These are phyloP conservation scores for Brachycybe producta DNA, from an alignment of 2,888 invertebrate genomes.

Conservation along the genomic window DNA sequence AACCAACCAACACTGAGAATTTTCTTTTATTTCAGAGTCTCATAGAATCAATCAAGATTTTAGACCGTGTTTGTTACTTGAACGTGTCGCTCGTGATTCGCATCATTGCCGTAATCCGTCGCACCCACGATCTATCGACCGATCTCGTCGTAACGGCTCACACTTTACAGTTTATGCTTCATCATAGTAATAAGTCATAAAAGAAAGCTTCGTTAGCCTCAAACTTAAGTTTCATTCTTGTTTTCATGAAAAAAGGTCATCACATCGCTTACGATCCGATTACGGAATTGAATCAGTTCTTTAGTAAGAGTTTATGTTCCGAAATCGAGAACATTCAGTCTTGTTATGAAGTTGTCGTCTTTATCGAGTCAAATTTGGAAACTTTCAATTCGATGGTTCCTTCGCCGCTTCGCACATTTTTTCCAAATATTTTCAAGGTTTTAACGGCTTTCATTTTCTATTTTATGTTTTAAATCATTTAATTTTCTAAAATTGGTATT, in stretches of 20 bases:
- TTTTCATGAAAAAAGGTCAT: conserved; percentile 1
- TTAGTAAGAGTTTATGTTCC: not conserved
- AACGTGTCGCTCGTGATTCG: not conserved
- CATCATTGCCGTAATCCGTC: not conserved
- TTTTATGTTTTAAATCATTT: no score
- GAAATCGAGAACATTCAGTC: conserved; percentile 1
- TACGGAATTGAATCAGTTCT: not conserved
- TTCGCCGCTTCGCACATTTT: conserved; percentile 5
- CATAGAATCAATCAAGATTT: not conserved
- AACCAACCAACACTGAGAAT: no score
- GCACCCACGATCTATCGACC: not conserved
- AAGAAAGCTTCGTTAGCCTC: not conserved
- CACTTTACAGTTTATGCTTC: conserved; percentile 5
- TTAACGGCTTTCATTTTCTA: not conserved
- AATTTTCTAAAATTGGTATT: no score
- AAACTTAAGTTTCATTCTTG: not conserved
- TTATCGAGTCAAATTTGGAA: conserved; percentile 1
- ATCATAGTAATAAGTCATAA: not conserved
- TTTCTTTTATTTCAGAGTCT: conserved; percentile 8
- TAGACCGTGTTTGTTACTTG: conserved; percentile 6
- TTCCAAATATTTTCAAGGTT: conserved; percentile 5
- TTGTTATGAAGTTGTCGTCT: conserved; percentile 4
- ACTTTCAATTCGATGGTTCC: conserved; percentile 3
- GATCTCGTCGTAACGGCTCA: conserved; percentile 1
- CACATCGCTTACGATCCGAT: conserved; percentile 2